These are phyloP conservation scores for Enteromius paludinosus DNA, from an alignment of 2,797 vertebrate genomes.

Conservation along the genomic window DNA sequence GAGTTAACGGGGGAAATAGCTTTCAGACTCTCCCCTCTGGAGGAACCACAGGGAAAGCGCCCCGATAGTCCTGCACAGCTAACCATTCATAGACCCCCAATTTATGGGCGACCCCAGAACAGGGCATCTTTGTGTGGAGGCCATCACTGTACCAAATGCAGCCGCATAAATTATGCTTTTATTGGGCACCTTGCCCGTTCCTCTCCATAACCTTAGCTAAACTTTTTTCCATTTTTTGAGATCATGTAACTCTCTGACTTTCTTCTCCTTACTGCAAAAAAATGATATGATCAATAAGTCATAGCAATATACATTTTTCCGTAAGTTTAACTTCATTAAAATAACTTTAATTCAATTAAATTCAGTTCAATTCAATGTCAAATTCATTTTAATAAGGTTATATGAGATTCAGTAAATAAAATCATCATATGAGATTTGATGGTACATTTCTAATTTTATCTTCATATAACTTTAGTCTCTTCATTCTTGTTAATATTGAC, in stretches of 20 bases:
- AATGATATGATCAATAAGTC: background rate
- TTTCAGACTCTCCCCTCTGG: conserved; percentile 58
- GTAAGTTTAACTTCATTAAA: background rate
- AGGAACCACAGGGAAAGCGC: conserved; percentile 28
- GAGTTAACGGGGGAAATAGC: conserved; percentile 56
- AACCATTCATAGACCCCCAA: conserved; percentile 68
- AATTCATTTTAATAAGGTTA: background rate
- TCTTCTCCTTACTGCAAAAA: background rate
- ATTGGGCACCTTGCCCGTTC: conserved; percentile 64
- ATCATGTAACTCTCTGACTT: background rate
- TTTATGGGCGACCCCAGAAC: conserved; percentile 71
- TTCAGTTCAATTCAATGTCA: background rate
- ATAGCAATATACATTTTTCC: background rate
- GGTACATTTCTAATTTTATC: background rate
- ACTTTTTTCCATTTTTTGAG: conserved; percentile 43
- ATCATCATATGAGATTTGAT: background rate
- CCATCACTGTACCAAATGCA: conserved; percentile 63
- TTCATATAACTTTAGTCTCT: background rate
- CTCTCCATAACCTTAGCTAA: conserved; percentile 47
- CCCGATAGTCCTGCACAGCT: conserved; percentile 65
- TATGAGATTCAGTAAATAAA: background rate
- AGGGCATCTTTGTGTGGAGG: conserved; percentile 70
- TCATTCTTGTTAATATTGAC: background rate
- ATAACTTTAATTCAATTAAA: background rate
- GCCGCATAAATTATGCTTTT: conserved; percentile 71